Evolutionary conservation across 2,797 vertebrate species (phyloP).

Genomic region (Enteromius radiatus): DNA sequence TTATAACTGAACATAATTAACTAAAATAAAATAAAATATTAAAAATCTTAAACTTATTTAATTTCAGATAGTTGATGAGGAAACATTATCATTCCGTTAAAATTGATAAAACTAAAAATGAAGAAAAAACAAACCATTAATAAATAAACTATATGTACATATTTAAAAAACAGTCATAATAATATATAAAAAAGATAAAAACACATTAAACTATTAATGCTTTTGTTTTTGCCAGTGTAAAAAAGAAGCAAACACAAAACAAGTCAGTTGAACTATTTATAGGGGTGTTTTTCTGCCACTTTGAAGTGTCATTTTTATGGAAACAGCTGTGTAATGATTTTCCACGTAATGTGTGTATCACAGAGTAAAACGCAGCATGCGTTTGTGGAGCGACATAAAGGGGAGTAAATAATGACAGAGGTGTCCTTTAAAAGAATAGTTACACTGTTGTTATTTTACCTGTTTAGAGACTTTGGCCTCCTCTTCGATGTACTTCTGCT

Average conservation of each 20-base stretch:
- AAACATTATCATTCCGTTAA: neutral
- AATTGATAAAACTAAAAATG: neutral
- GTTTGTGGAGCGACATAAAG: neutral
- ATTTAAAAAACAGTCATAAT: neutral
- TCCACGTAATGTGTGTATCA: neutral
- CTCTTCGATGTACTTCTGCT: slow-evolving; percentile 95
- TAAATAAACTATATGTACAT: neutral
- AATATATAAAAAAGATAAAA: neutral
- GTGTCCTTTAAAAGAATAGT: neutral
- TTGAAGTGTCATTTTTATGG: neutral
- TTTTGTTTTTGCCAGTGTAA: neutral
- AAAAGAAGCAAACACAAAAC: neutral
- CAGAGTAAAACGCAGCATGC: neutral
- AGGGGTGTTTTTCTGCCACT: neutral
- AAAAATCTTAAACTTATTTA: neutral
- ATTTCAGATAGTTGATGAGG: neutral
- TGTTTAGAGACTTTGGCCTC: slow-evolving; percentile 94
- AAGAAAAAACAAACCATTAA: neutral
- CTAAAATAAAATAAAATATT: neutral
- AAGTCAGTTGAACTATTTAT: neutral
- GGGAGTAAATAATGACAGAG: slow-evolving; percentile 1
- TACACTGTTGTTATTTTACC: slow-evolving; percentile 70
- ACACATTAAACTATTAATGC: neutral
- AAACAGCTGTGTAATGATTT: neutral
- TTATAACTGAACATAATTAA: neutral